Base-by-base conservation (phyloP, 2,113 vertebrate genomes). In the Peromyscus leucopus region DNA sequence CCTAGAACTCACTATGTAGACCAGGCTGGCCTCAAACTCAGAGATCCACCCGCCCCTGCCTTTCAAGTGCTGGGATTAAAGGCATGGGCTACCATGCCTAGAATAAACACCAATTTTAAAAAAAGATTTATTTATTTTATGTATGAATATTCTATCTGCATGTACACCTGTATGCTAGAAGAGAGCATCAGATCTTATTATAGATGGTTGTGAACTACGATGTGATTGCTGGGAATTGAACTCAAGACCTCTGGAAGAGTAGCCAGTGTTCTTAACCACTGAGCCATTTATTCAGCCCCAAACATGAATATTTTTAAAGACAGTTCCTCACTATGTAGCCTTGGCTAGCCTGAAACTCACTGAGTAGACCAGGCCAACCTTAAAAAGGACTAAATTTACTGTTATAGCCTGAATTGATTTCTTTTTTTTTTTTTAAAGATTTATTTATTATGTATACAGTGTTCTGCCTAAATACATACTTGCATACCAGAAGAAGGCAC, bases 321-420 rank as follows among this genome's bases (percentile, higher is more conserved):
- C 21, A 19, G 15, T 26, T 84, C 13, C n/a, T 84, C 24, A 42
- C 26, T 84, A 31, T 46, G 82, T 63, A 63, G 12, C 59, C 16
- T 39, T 65, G 39, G 7, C 15, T 46, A 16, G n/a, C 15, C 9
- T 15, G 9, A 7, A 63, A 85, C 26, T 65, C 26, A 33, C 59
- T 46, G 39, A 31, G 8, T 31, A 46, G 22, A 85, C 26, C 59
- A 65, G 83, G 8, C 9, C 80, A 11, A 31, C 78, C 86, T n/a
- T 92, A 17, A 75, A 90, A 94, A 76, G 91, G 59, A 94, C 57
- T 96, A 89, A 79, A 46, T 96, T 97, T 89, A 87, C 13, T 75
- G 1, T 74, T 82, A 78, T 72, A 9, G 59, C 51, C 21, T 93
- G 19, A 89, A 94, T 19, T 92, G 69, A 95, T 94, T 94, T 97